Base-by-base conservation (phyloP, 2,888 invertebrate genomes). In the Aspidiotus rigidus region DNA sequence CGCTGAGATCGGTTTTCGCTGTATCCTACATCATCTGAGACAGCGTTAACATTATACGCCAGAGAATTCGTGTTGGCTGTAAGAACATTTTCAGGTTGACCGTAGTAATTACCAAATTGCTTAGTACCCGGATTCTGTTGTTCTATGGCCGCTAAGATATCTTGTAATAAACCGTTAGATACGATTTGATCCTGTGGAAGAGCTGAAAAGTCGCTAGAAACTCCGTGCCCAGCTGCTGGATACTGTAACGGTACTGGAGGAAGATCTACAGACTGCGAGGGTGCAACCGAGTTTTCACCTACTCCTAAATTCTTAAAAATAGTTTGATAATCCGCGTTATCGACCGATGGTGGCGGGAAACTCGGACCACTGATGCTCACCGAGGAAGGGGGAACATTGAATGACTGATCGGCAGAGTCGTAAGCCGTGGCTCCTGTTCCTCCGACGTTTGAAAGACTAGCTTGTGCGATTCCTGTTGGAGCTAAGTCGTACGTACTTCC, bases 81-180 rank as follows among this genome's bases (percentile, higher is more conserved):
- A 39, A 59, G 69, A 41, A 69, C 13, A 2, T 62, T 39, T n/a
- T 69, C 69, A 9, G 62, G 55, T 41, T 69, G 54, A 40, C 40
- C 62, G 16, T 56, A 62, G 17, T 42, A 55, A 16, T 16, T 44
- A 11, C 8, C 10, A 44, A 40, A n/a, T 8, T 61, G 28, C 2
- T 28, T 28, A 7, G 41, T 16, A 6, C 7, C 40, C 13, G 44
- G 40, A 55, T 62, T 77, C 71, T 76, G 79, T 0, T 89, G 86
- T 75, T 91, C 91, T 62, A 91, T 90, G 0, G 90, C 91, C 71
- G 88, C 85, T 2, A 92, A 77, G 69, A 92, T 90, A 64, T 90
- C 88, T 76, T 90, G 89, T 1, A 91, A 77, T 0, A 92, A 79
- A 1, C 88, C 90, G 75, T 90, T 86, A 0, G 89, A 89, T 0